Conservation (phyloP, 2,113 vertebrate genomes). For the Hucho hucho region DNA sequence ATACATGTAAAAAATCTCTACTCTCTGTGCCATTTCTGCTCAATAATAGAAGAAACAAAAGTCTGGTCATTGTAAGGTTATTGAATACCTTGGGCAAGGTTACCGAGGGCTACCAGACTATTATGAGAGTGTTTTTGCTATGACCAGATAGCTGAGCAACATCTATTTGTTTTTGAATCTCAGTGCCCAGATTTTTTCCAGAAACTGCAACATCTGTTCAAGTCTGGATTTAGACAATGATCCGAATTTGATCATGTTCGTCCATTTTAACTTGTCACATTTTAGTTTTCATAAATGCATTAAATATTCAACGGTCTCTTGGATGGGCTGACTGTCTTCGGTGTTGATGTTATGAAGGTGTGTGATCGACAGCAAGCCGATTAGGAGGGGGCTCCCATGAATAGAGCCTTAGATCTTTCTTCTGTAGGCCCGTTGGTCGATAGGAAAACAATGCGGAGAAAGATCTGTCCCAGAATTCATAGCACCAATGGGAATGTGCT, state of each 20-base stretch:
- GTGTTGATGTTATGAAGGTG: neutral
- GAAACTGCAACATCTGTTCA: constrained; percentile 3
- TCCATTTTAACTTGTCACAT: neutral
- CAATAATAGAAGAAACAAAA: neutral
- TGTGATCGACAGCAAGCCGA: constrained; percentile 35
- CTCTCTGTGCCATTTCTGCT: neutral
- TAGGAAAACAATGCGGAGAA: neutral
- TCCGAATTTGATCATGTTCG: constrained; percentile 15
- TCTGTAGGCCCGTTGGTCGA: constrained; percentile 8
- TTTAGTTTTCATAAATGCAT: neutral
- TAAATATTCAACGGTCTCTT: constrained; percentile 31
- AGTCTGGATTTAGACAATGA: constrained; percentile 21
- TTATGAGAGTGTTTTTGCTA: neutral
- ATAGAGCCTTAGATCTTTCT: constrained; percentile 33
- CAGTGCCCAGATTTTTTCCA: neutral
- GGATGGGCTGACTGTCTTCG: constrained; percentile 14
- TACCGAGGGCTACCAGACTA: neutral
- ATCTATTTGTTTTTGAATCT: neutral
- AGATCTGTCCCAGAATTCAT: constrained; percentile 39
- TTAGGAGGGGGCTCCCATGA: constrained; percentile 17
- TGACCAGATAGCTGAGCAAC: neutral
- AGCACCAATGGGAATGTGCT: constrained; percentile 12
- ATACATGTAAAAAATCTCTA: neutral
- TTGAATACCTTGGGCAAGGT: neutral
- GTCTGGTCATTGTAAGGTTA: neutral